phyloP scores from a whole-genome alignment of 2,113 vertebrate species.

The Ictalurus furcatus region DNA sequence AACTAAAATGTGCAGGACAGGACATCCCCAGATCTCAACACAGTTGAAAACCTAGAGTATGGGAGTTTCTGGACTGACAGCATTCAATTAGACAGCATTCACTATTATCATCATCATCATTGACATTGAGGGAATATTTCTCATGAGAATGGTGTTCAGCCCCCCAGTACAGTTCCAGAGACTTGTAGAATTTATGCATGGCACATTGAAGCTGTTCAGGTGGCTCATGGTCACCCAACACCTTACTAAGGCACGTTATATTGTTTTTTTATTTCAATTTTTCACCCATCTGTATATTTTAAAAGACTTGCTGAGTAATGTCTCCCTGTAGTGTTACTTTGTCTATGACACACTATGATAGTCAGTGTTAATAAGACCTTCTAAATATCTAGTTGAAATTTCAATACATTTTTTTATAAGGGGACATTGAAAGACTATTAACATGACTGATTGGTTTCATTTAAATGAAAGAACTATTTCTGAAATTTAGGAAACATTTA shows the following conservation, averaged over 20 bases:
- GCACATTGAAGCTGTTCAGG: neutral
- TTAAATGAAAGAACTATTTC: neutral
- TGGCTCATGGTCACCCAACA: neutral
- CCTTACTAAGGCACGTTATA: neutral
- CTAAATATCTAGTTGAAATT: neutral
- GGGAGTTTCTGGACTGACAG: neutral
- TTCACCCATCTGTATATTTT: too few species aligned
- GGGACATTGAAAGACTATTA: neutral
- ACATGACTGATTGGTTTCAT: neutral
- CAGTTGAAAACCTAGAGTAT: neutral
- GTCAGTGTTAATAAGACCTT: too few species aligned
- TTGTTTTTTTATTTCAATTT: too few species aligned
- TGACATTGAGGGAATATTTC: neutral
- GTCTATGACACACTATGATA: neutral
- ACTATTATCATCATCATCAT: neutral
- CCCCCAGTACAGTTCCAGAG: too few species aligned
- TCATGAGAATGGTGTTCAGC: neutral
- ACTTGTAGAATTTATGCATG: neutral
- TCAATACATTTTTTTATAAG: neutral
- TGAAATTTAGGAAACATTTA: neutral
- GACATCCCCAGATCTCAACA: neutral
- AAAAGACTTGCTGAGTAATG: neutral
- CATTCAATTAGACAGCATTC: neutral
- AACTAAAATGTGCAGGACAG: neutral
- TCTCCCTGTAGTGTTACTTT: neutral